phyloP scores from a whole-genome alignment of 2,113 vertebrate genomes.

The Neomonachus schauinslandi region DNA sequence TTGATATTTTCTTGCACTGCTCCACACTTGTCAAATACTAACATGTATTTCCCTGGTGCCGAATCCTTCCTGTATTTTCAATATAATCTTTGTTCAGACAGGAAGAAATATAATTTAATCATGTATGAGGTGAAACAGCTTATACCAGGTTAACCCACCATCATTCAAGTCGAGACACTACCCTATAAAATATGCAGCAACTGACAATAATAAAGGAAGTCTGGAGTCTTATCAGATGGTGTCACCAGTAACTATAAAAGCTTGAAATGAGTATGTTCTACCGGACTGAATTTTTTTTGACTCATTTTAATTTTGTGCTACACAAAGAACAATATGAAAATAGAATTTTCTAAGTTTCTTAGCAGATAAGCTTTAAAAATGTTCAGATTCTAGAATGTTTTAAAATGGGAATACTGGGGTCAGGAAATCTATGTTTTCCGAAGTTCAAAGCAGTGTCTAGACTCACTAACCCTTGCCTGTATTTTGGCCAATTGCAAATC shows the following conservation, averaged over 20 bases:
- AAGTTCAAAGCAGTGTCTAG: not conserved
- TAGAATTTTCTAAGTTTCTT: not conserved
- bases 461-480: not conserved
- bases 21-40: slow-evolving; percentile 62
- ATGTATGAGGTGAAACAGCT: slow-evolving; percentile 76
- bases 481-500: not conserved
- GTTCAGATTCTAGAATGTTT: not conserved
- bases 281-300: not conserved
- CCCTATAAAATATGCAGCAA: slow-evolving; percentile 73
- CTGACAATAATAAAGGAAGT: slow-evolving; percentile 54
- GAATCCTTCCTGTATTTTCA: slow-evolving; percentile 70
- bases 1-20: slow-evolving; percentile 60
- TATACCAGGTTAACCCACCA: slow-evolving; percentile 67
- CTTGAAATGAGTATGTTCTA: not conserved
- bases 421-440: not conserved
- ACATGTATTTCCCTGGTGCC: slow-evolving; percentile 58
- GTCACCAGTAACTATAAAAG: slow-evolving; percentile 1
- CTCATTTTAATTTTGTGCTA: not conserved
- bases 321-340: not conserved
- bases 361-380: not conserved
- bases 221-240: not conserved
- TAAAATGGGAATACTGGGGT: not conserved
- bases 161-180: slow-evolving; percentile 75
- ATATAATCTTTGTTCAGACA: slow-evolving; percentile 79
- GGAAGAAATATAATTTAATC: slow-evolving; percentile 85